Base-by-base conservation (phyloP, 2,888 invertebrate genomes). In the Pristionchus entomophagus region DNA sequence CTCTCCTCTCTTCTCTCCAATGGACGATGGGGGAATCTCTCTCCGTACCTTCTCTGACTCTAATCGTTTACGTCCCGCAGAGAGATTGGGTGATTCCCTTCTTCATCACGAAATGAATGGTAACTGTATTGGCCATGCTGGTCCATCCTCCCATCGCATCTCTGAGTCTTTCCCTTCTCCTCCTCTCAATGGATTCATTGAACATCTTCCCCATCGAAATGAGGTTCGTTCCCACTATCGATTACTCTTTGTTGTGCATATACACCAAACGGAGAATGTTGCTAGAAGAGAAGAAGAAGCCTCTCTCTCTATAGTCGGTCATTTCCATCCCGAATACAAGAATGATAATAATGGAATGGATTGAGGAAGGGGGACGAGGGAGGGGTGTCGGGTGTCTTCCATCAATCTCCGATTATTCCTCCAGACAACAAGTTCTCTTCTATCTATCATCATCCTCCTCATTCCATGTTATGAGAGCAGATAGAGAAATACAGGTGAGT, bases 21-120 rank as follows among this genome's bases (percentile, higher is more conserved):
- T 84, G 69, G 84, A 83, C 45, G 83, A 83, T 45, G 22, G n/a
- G 6, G 83, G 83, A 12, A 83, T 83, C 12, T 51, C 51, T 62
- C 83, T 83, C 45, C 83, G 83, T 62, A 83, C 83, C 83, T 83
- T 84, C 56, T 26, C 29, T 84, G 41, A 69, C 38, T 84, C 84
- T 1, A 83, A 83, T 83, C 83, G 83, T 45, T 45, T 83, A 29
- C 83, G 83, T 41, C 49, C 83, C 6, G 62, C 62, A 29, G 83
- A 83, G 49, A 83, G 83, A 83, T n/a, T 26, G 22, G 83, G 83
- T 22, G 83, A 83, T 41, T 49, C 51, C 3, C 83, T 83, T 26
- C 62, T 83, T 10, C 8, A 35, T 29, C n/a, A 49, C 51, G 78
- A 83, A 35, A 83, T 83, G 83, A 83, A 83, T 83, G 83, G 83